Conservation (phyloP, 1,140 invertebrate genomes). For the Probaryconus sp. region DNA sequence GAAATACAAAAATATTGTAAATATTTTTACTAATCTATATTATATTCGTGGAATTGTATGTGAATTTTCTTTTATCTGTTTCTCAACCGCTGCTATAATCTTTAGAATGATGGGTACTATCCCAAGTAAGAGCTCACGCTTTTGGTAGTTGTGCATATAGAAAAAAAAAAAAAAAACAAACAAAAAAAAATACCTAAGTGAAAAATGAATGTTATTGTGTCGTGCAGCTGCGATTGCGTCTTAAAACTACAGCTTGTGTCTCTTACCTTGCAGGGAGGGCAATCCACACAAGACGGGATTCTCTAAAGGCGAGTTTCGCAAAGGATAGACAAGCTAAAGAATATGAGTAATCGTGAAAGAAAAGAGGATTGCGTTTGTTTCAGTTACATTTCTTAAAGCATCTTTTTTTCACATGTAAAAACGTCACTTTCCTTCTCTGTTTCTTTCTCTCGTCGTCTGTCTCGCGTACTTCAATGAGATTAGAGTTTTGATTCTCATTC, state of each 20-base stretch:
- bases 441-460: constrained; percentile 30
- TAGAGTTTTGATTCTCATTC: constrained; percentile 52
- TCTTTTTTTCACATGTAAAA: constrained; percentile 2
- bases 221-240: constrained; percentile 21
- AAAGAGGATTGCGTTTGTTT: constrained; percentile 26
- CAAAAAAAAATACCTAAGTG: no score
- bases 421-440: constrained; percentile 39
- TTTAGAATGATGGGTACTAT: constrained; percentile 30
- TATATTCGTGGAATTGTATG: no score
- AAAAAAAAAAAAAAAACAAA: constrained; percentile 22
- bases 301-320: constrained; percentile 58
- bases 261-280: constrained; percentile 67
- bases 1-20: no score
- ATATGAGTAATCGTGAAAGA: constrained; percentile 32
- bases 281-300: constrained; percentile 64
- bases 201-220: constrained; percentile 34
- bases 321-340: constrained; percentile 46
- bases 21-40: no score
- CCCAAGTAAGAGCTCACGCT: constrained; percentile 50
- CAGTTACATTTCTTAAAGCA: constrained; percentile 3
- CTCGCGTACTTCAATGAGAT: constrained; percentile 29
- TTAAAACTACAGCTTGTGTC: constrained; percentile 58
- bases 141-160: constrained; percentile 43
- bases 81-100: constrained; percentile 24
- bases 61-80: constrained; percentile 24